Evolutionary conservation across 2,113 vertebrate genomes (phyloP), one percentile per base, ranked within the genome.

Genomic region (Oreochromis niloticus): DNA sequence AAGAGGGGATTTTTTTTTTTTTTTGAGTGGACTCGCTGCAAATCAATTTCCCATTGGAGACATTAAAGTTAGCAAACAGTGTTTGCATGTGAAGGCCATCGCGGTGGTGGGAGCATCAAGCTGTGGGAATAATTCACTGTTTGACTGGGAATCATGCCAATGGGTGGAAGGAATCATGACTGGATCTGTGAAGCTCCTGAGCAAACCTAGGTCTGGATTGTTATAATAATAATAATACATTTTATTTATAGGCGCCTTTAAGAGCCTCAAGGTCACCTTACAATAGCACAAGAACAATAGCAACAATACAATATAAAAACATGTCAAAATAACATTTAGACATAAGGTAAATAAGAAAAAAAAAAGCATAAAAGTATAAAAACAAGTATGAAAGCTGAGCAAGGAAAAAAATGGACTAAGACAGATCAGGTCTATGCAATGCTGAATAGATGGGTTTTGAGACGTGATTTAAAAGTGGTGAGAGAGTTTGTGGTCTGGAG

Each of bases 171-270:
- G 9, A 63, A 63, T 36, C 59, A 1, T 63, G 59, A 63, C 4
- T 36, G 9, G 59, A 10, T 61, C 27, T 61, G 57, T 61, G 57
- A 61, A 10, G 57, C 3, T 61, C 32, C 3, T 32, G 8, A 61
- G 57, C 5, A 61, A 61, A 61, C 57, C 0, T 36, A 2, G 1
- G 32, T 11, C 32, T 66, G 61, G 17, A 0, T 66, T 36, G 0
- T 61, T 32, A 61, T 32, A 32, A 61, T 1, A 61, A 61, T 32
- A 61, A 61, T 32, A 57, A 30, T 59, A 30, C 7, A 0, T 59
- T 30, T 57, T 30, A 57, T 57, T 24, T 61, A 61, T 6, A 61
- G 27, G 57, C 32, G 57, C 27, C 8, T 32, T 17, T 61, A 4
- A 61, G 27, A 61, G 57, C 0, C 27, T 61, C 57, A 61, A 61